phyloP scores from a whole-genome alignment of 1,140 invertebrate genomes.

The Akabosia matsudoensis region DNA sequence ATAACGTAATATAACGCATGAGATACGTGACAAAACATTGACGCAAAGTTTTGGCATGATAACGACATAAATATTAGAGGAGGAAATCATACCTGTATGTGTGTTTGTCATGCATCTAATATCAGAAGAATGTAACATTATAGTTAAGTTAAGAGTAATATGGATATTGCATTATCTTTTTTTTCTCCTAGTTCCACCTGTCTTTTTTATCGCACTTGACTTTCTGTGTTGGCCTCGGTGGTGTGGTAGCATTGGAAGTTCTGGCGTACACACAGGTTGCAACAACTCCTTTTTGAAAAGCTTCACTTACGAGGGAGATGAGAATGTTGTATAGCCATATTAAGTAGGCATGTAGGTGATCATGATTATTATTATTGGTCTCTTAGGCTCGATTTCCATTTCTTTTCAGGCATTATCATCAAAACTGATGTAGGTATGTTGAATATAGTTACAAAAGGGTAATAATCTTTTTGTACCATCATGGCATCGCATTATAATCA shows the following conservation, averaged over 20 bases:
- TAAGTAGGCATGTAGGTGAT: not conserved
- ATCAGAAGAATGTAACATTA: too few relatives aligned
- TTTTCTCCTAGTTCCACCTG: too few relatives aligned
- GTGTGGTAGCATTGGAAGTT: too few relatives aligned
- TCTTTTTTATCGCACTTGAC: not conserved
- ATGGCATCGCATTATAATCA: conserved; percentile 19
- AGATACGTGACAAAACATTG: not conserved
- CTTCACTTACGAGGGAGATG: not conserved
- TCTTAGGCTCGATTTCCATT: conserved; percentile 11
- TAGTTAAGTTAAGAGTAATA: too few relatives aligned
- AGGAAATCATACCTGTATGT: not conserved
- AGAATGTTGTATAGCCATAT: not conserved
- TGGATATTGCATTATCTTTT: too few relatives aligned
- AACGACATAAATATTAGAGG: not conserved
- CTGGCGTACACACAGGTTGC: too few relatives aligned
- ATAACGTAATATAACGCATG: not conserved
- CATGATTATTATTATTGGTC: not conserved
- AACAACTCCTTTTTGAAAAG: too few relatives aligned
- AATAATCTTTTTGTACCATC: conserved; percentile 2
- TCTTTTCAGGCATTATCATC: conserved; percentile 1
- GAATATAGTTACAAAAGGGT: not conserved
- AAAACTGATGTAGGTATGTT: not conserved
- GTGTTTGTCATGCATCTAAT: too few relatives aligned
- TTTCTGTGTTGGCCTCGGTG: too few relatives aligned
- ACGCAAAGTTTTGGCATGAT: not conserved